A percentile compares a stretch with the other conserved stretches of the same genome.
Conservation (phyloP, 2,888 invertebrate species). For the Endomychus coccineus region DNA sequence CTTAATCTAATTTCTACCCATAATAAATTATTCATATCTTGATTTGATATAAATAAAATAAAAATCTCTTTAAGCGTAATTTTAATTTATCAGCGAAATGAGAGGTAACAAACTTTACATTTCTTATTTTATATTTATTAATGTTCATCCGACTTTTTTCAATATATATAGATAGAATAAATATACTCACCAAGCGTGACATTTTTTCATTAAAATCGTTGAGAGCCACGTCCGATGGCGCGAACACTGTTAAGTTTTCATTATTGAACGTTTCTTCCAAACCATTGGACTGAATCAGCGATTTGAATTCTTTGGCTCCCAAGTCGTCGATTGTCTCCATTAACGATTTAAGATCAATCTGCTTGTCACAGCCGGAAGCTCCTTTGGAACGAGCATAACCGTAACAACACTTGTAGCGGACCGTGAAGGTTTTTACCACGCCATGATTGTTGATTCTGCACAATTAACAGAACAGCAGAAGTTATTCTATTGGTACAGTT, state of each 20-base stretch:
- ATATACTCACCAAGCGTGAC: conserved; percentile 48
- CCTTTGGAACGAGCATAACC: conserved; percentile 49
- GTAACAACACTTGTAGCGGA: conserved; percentile 61
- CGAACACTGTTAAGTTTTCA: conserved; percentile 55
- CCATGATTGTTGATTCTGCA: conserved; percentile 51
- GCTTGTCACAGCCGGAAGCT: conserved; percentile 35
- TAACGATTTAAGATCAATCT: conserved; percentile 52
- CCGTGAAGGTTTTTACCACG: conserved; percentile 53
- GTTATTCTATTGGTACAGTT: too few species aligned
- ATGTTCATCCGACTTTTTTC: too few species aligned
- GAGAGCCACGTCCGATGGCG: conserved; percentile 56
- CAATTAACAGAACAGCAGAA: conserved; percentile 15
- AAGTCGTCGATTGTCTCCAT: conserved; percentile 51
- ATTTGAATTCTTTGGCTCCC: conserved; percentile 52
- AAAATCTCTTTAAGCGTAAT: too few species aligned
- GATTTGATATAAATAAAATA: too few species aligned
- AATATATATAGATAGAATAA: too few species aligned
- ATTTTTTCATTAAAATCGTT: conserved; percentile 48
- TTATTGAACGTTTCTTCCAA: conserved; percentile 45
- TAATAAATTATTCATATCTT: too few species aligned
- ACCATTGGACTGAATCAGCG: conserved; percentile 47
- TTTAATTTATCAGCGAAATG: too few species aligned
- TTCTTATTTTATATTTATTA: too few species aligned
- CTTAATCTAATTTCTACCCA: too few species aligned
- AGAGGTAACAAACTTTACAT: too few species aligned